Percentiles rank a stretch among this genome's conserved stretches.
Evolutionary conservation across 2,797 vertebrate species (phyloP).

Genomic region (Brachymystax lenok): DNA sequence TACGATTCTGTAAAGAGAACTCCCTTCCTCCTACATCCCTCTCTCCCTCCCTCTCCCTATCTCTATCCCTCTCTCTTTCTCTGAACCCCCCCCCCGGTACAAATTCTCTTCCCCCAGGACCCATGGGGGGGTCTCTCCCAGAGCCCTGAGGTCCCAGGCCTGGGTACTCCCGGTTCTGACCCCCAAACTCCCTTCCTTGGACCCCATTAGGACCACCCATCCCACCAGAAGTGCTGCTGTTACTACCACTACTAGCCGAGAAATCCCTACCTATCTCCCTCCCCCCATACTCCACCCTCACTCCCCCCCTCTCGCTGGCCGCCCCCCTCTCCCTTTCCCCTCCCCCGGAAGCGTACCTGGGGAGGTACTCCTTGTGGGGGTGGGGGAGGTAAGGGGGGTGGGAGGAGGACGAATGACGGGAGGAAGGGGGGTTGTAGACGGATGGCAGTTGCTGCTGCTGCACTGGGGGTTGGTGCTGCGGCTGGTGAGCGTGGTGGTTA

Average conservation of each 20-base stretch:
- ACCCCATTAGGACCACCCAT: constrained; percentile 64
- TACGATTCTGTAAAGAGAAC: constrained; percentile 69
- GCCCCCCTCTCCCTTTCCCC: constrained; percentile 73
- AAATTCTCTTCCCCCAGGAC: constrained; percentile 74
- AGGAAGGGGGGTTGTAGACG: constrained; percentile 81
- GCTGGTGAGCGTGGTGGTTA: constrained; percentile 76
- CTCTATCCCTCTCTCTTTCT: constrained; percentile 77
- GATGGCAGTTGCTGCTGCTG: constrained; percentile 83
- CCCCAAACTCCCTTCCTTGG: constrained; percentile 71
- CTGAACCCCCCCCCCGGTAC: constrained; percentile 73
- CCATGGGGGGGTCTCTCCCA: constrained; percentile 72
- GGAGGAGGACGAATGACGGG: constrained; percentile 76
- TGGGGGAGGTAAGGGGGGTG: constrained; percentile 79
- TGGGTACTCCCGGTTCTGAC: constrained; percentile 73
- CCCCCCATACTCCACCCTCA: constrained; percentile 64
- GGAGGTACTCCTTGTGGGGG: constrained; percentile 80
- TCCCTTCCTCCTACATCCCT: constrained; percentile 48
- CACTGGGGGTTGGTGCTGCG: constrained; percentile 77
- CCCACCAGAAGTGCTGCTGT: constrained; percentile 58
- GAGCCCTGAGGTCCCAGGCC: constrained; percentile 52
- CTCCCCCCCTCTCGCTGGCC: constrained; percentile 55
- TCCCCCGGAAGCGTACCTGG: constrained; percentile 76
- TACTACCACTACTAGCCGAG: constrained; percentile 50
- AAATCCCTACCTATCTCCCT: constrained; percentile 77
- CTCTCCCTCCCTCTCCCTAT: constrained; percentile 22